phyloP scores from a whole-genome alignment of 2,888 invertebrate species.

The Mimas tiliae region DNA sequence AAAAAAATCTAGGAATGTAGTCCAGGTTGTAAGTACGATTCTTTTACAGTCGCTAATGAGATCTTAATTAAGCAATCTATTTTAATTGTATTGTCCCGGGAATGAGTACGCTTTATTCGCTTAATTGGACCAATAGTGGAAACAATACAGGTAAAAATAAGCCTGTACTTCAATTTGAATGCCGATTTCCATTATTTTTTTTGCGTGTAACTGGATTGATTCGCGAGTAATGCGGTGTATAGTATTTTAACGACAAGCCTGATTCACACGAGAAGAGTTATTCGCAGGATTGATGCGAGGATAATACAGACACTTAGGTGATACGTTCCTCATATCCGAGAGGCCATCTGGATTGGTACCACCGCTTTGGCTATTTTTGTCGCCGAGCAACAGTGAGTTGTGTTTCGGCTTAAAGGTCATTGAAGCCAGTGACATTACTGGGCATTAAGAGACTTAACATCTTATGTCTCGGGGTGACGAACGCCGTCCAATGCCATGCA shows the following conservation, averaged over 20 bases:
- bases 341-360: too few relatives aligned
- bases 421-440: too few relatives aligned
- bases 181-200: neutral
- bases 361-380: too few relatives aligned
- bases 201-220: neutral
- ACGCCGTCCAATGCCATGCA: too few relatives aligned
- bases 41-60: slow-evolving; percentile 38
- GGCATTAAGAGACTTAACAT: too few relatives aligned
- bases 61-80: slow-evolving; percentile 46
- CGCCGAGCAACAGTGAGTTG: too few relatives aligned
- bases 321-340: too few relatives aligned
- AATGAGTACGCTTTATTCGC: slow-evolving; percentile 5
- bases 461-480: too few relatives aligned
- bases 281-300: too few relatives aligned
- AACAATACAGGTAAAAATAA: slow-evolving; percentile 24
- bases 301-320: too few relatives aligned
- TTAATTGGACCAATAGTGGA: slow-evolving; percentile 24
- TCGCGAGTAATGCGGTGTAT: neutral
- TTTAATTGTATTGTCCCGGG: slow-evolving; percentile 31
- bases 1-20: neutral
- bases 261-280: too few relatives aligned
- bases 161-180: neutral
- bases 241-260: neutral
- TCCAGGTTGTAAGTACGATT: neutral
- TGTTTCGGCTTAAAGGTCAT: too few relatives aligned